These are phyloP conservation scores for Cerceris ruficornis DNA, from an alignment of 2,888 invertebrate species.

Conservation along the genomic window DNA sequence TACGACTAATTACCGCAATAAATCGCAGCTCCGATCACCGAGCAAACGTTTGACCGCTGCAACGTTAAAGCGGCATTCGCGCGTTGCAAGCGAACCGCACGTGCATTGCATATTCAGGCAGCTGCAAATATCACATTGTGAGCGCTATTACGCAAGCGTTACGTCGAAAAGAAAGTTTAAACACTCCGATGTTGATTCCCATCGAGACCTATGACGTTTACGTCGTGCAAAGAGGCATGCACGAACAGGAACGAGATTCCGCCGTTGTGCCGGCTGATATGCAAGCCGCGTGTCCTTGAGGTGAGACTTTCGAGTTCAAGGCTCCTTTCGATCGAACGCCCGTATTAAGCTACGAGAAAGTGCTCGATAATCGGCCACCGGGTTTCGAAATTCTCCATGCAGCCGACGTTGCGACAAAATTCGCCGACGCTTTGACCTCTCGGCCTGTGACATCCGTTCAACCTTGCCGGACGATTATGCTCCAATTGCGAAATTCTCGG, in stretches of 20 bases:
- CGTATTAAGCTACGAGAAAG: conserved; percentile 7
- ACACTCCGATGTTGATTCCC: conserved; percentile 38
- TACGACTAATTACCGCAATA: neutral
- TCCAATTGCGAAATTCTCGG: neutral
- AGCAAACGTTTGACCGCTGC: neutral
- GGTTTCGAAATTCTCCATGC: neutral
- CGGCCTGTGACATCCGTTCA: too few relatives aligned
- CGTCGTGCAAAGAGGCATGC: conserved; percentile 10
- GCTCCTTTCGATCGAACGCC: conserved; percentile 25
- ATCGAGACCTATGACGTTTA: neutral
- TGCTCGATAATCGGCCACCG: conserved; percentile 9
- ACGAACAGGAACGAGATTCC: conserved; percentile 14
- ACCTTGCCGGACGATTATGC: neutral
- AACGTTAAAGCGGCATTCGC: too few relatives aligned
- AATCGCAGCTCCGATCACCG: conserved; percentile 16
- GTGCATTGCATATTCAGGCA: conserved; percentile 55
- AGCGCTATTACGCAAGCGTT: conserved; percentile 42
- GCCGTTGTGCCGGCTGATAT: conserved; percentile 17
- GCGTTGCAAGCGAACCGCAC: conserved; percentile 6
- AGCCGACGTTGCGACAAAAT: neutral
- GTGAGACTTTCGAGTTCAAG: conserved; percentile 52
- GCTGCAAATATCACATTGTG: conserved; percentile 28
- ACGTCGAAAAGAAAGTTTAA: conserved; percentile 45
- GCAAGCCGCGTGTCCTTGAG: conserved; percentile 39
- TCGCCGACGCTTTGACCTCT: neutral